Evolutionary conservation across 2,113 vertebrate genomes (phyloP).

Genomic region (Serranochromis macrocephalus): DNA sequence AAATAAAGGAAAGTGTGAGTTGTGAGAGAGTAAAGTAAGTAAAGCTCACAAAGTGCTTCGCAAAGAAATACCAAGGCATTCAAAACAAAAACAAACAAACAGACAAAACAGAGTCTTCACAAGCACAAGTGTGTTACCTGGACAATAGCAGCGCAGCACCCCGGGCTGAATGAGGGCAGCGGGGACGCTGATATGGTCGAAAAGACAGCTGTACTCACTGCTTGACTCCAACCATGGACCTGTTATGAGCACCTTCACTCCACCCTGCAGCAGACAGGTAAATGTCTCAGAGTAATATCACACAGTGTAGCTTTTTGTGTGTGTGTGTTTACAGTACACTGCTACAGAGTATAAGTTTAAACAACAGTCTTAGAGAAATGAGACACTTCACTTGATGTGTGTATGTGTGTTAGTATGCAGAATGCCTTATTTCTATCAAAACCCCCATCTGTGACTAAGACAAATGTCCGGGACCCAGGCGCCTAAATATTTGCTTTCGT

Average conservation of each 20-base stretch:
- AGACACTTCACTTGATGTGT: neutral
- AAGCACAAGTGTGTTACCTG: conserved; percentile 75
- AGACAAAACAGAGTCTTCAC: neutral
- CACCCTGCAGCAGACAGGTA: conserved; percentile 75
- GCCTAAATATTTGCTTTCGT: neutral
- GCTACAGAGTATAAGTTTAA: neutral
- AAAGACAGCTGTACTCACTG: conserved; percentile 96
- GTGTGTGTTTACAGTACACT: neutral
- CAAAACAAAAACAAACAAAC: neutral
- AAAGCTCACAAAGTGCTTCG: neutral
- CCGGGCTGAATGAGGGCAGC: conserved; percentile 97
- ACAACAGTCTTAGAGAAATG: neutral
- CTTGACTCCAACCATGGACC: conserved; percentile 95
- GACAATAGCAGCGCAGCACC: conserved; percentile 97
- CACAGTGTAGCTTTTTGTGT: neutral
- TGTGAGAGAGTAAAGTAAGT: neutral
- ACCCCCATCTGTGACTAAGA: neutral
- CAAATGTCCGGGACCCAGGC: neutral
- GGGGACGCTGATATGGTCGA: conserved; percentile 97
- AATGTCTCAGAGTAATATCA: neutral
- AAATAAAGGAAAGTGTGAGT: neutral
- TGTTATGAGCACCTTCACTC: conserved; percentile 97
- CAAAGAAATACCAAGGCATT: neutral
- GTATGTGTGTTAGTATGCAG: neutral
- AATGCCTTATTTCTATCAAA: neutral